Base-by-base conservation (phyloP, 2,113 vertebrate genomes). In the Catagonus wagneri region DNA sequence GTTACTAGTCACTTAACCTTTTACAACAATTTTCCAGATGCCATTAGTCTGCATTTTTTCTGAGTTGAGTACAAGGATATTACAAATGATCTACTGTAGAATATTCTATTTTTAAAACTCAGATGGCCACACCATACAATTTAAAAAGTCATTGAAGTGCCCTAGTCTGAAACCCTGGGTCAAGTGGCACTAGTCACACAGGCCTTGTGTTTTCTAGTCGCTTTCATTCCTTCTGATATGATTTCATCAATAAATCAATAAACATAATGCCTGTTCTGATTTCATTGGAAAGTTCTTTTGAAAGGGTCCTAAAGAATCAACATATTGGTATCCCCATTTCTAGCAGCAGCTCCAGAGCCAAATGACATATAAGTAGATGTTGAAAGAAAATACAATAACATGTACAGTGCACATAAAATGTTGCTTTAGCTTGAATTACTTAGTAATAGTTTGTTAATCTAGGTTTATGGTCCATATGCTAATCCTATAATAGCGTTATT, bases 61-160 rank as follows among this genome's bases (percentile, higher is more conserved):
- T 66, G 78, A 94, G 36, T 32, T 76, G 85, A 76, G 50, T 72
- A 74, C 22, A 72, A 83, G 54, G 20, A 16, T 63, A 92, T 71
- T 72, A 93, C 91, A 97, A 96, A 76, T 25, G 83, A 88, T 39
- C 85, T 79, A 93, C 90, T 96, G 89, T 94, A 60, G 83, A 93
- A 65, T 81, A 88, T 86, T 93, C 94, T 96, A 69, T 96, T 94
- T 98, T 95, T 95, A 94, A 95, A 86, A 90, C 12, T 63, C 44
- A 81, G 61, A 93, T 95, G 71, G 16, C 54, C 89, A 96, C 17
- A 79, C 20, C 56, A 94, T 50, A 63, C 17, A 95, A 94, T 76
- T 84, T 72, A 89, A 89, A 87, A 58, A 89, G 92, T 96, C 93
- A 76, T 7, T 71, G 76, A 90, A 80, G 92, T 88, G 11, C 20